phyloP scores from a whole-genome alignment of 2,888 invertebrate species.

The Acrobasis consociella region DNA sequence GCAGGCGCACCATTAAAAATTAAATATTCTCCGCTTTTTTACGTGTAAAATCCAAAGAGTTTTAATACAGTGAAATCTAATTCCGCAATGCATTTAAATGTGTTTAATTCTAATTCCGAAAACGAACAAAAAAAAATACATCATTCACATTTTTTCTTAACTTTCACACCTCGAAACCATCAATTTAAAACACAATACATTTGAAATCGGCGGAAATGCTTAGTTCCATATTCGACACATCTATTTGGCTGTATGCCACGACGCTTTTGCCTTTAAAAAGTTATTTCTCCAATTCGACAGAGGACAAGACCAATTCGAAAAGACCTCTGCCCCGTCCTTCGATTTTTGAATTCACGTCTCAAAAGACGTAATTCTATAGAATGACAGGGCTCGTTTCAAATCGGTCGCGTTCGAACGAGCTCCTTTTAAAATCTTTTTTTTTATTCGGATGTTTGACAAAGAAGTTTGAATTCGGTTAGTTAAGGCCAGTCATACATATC shows the following conservation, averaged over 20 bases:
- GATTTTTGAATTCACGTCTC: slow-evolving; percentile 3
- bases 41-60: too few species aligned
- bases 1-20: too few species aligned
- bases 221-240: slow-evolving; percentile 27
- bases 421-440: slow-evolving; percentile 37
- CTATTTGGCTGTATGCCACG: slow-evolving; percentile 30
- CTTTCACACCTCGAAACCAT: slow-evolving; percentile 16
- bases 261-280: slow-evolving; percentile 28
- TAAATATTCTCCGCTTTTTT: too few species aligned
- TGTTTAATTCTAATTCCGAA: background rate
- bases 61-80: too few species aligned
- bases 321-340: slow-evolving; percentile 20
- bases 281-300: slow-evolving; percentile 30
- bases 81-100: too few species aligned
- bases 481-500: slow-evolving; percentile 45
- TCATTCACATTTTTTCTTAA: background rate
- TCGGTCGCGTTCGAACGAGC: slow-evolving; percentile 26
- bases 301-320: slow-evolving; percentile 28
- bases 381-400: slow-evolving; percentile 15
- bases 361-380: slow-evolving; percentile 9
- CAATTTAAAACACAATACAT: slow-evolving; percentile 15
- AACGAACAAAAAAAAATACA: background rate
- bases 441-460: slow-evolving; percentile 45
- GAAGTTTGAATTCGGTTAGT: slow-evolving; percentile 54
- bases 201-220: slow-evolving; percentile 19